phyloP scores from a whole-genome alignment of 2,797 vertebrate genomes.

The Hemitrygon akajei region DNA sequence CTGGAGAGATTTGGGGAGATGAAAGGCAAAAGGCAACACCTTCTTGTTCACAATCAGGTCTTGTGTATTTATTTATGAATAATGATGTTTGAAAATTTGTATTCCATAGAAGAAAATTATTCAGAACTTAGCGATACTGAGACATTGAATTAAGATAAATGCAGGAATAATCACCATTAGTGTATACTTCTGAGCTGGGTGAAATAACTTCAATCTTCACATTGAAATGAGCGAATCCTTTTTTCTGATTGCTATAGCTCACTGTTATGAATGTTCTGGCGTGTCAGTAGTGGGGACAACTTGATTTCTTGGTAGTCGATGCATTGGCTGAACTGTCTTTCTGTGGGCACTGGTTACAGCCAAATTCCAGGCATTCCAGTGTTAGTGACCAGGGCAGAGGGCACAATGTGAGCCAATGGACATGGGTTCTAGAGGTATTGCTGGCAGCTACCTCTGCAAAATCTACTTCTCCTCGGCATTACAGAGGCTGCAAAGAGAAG shows the following conservation, averaged over 20 bases:
- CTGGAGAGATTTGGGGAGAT: background rate
- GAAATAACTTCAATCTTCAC: background rate
- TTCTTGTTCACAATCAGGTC: too few relatives aligned
- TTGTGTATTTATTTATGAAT: background rate
- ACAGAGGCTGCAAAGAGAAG: too few relatives aligned
- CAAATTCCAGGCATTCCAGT: too few relatives aligned
- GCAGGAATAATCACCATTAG: background rate
- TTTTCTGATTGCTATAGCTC: background rate
- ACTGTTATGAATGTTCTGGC: background rate
- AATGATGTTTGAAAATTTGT: background rate
- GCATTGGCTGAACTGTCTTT: background rate
- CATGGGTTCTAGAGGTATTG: too few relatives aligned
- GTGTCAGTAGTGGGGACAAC: background rate
- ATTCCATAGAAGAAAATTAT: background rate
- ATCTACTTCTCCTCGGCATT: too few relatives aligned
- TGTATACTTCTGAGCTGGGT: background rate
- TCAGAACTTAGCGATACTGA: background rate
- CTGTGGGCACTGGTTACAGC: background rate
- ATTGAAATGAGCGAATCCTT: background rate
- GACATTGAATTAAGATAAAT: background rate
- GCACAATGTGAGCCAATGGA: too few relatives aligned
- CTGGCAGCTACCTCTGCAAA: too few relatives aligned
- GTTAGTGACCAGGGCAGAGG: too few relatives aligned
- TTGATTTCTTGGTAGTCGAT: background rate
- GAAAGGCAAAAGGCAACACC: background rate